Conservation (phyloP, 2,113 vertebrate species). For the Sander lucioperca region DNA sequence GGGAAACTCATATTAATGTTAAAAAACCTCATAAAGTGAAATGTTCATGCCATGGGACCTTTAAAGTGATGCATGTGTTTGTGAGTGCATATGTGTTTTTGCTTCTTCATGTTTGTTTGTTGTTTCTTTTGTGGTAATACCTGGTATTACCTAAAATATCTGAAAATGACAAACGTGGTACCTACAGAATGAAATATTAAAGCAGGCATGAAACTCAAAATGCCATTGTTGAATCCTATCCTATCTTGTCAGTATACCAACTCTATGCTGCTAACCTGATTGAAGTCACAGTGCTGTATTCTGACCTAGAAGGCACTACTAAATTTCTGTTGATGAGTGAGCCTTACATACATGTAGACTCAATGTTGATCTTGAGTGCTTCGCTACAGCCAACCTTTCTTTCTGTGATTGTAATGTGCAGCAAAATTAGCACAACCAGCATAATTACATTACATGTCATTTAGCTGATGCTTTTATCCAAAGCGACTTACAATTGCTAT, state of each 20-base stretch:
- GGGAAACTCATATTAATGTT: too few species aligned
- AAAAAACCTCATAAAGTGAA: too few species aligned
- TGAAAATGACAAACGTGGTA: conserved; percentile 6
- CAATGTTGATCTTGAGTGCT: conserved; percentile 2
- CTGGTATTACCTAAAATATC: neutral
- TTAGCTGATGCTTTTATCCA: too few species aligned
- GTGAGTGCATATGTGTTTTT: neutral
- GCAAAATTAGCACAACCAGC: conserved; percentile 6
- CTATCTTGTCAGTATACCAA: conserved; percentile 2
- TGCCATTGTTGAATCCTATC: neutral
- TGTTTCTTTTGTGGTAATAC: neutral
- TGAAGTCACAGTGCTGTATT: neutral
- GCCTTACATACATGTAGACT: neutral
- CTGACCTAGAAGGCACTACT: neutral
- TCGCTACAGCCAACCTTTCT: conserved; percentile 37
- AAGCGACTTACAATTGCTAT: too few species aligned
- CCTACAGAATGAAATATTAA: neutral
- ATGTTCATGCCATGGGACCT: too few species aligned
- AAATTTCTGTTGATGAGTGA: conserved; percentile 7
- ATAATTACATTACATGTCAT: neutral
- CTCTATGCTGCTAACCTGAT: neutral
- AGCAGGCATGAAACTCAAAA: conserved; percentile 19
- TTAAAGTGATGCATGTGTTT: neutral
- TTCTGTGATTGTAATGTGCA: conserved; percentile 11
- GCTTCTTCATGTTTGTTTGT: neutral